phyloP scores from a whole-genome alignment of 2,797 vertebrate genomes.

The Acanthornis magna region DNA sequence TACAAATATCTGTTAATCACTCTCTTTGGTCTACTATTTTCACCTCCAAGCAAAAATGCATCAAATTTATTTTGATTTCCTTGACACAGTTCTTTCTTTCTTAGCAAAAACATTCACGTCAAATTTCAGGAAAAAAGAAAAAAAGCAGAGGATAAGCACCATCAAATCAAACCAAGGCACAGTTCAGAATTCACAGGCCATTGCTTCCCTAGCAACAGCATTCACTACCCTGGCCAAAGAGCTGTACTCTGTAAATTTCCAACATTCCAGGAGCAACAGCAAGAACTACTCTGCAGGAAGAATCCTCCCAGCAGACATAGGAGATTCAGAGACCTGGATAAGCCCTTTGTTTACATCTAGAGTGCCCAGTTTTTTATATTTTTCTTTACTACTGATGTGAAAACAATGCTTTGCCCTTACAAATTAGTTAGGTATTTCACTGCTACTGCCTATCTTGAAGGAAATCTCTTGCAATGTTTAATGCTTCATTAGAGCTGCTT shows the following conservation, averaged over 20 bases:
- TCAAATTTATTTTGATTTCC: background rate
- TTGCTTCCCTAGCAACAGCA: fast-evolving
- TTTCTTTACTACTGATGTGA: background rate
- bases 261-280: background rate
- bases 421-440: background rate
- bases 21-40: background rate
- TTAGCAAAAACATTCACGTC: background rate
- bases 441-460: background rate
- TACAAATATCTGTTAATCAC: background rate
- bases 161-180: background rate
- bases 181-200: background rate
- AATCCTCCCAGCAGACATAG: background rate
- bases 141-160: background rate
- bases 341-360: background rate
- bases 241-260: background rate
- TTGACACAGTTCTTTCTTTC: background rate
- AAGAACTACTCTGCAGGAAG: background rate
- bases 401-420: background rate
- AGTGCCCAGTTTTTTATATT: fast-evolving
- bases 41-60: background rate
- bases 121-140: background rate
- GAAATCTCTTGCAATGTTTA: background rate
- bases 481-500: background rate
- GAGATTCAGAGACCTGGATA: background rate
- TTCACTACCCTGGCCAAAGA: background rate